A percentile compares a stretch with the other conserved stretches of the same genome.
Evolutionary conservation across 2,113 vertebrate genomes (phyloP).

Genomic region (Sturnira hondurensis): DNA sequence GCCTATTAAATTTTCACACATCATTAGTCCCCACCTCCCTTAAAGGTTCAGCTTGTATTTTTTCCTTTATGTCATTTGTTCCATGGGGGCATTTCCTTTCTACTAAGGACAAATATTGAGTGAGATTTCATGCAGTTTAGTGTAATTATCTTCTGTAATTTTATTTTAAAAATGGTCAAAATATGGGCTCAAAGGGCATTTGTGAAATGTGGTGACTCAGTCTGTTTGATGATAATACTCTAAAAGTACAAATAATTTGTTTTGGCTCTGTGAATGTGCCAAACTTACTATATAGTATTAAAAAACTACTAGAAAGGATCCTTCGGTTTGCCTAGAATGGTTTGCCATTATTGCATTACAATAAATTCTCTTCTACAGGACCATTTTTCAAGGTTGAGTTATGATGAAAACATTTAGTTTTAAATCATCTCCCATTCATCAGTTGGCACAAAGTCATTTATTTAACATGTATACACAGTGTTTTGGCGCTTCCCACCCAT

Average conservation of each 20-base stretch:
- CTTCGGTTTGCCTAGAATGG: neutral
- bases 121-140: neutral
- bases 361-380: neutral
- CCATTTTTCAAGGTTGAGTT: neutral
- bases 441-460: neutral
- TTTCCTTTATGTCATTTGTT: slow-evolving; percentile 45
- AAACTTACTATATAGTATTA: neutral
- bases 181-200: neutral
- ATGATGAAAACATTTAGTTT: neutral
- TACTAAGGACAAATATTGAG: neutral
- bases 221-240: neutral
- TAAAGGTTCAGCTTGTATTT: slow-evolving; percentile 46
- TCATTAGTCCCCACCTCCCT: slow-evolving; percentile 56
- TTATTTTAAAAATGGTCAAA: slow-evolving; percentile 13
- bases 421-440: neutral
- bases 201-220: neutral
- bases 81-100: slow-evolving; percentile 12
- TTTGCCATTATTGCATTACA: neutral
- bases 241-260: neutral
- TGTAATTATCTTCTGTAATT: neutral
- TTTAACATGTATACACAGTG: neutral
- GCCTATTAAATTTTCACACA: slow-evolving; percentile 61
- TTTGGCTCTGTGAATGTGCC: neutral
- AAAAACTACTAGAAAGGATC: neutral
- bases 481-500: neutral